These are phyloP conservation scores for Heterohyrax brucei DNA, from an alignment of 2,797 vertebrate genomes.

Conservation along the genomic window DNA sequence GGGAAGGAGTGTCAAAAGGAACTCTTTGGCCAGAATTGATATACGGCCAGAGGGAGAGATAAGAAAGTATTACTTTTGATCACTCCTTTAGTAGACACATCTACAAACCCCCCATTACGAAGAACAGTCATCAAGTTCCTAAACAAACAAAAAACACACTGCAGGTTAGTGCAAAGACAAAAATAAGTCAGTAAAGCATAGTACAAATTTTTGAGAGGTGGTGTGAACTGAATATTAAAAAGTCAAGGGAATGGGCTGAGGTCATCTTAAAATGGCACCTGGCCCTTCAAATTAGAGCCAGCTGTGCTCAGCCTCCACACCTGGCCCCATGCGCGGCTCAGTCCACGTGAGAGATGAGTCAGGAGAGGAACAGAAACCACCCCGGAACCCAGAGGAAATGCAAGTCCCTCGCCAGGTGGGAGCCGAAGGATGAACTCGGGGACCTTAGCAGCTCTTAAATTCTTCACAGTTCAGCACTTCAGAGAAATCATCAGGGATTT, in stretches of 20 bases:
- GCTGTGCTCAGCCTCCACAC: conserved; percentile 62
- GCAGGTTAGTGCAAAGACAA: not conserved
- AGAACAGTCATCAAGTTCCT: not conserved
- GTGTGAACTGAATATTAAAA: conserved; percentile 6
- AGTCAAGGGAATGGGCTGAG: conserved; percentile 68
- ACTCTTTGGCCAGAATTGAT: conserved; percentile 34
- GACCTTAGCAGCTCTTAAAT: not conserved
- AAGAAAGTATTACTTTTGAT: not conserved
- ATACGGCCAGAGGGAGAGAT: conserved; percentile 7
- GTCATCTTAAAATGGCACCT: conserved; percentile 63
- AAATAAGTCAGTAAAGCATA: conserved; percentile 24
- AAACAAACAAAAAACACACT: not conserved
- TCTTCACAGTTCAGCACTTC: not conserved
- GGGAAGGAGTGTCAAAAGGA: not conserved
- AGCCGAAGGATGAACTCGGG: not conserved
- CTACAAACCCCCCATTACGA: not conserved
- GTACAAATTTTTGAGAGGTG: not conserved
- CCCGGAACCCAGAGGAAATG: conserved; percentile 62
- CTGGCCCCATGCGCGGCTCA: conserved; percentile 10
- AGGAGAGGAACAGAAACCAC: not conserved
- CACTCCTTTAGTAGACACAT: not conserved
- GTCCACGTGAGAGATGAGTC: not conserved
- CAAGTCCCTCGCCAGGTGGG: conserved; percentile 39
- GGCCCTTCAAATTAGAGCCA: conserved; percentile 62
- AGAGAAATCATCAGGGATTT: not conserved